phyloP scores from a whole-genome alignment of 2,888 invertebrate species.

The Cryptophagus acutangulus region DNA sequence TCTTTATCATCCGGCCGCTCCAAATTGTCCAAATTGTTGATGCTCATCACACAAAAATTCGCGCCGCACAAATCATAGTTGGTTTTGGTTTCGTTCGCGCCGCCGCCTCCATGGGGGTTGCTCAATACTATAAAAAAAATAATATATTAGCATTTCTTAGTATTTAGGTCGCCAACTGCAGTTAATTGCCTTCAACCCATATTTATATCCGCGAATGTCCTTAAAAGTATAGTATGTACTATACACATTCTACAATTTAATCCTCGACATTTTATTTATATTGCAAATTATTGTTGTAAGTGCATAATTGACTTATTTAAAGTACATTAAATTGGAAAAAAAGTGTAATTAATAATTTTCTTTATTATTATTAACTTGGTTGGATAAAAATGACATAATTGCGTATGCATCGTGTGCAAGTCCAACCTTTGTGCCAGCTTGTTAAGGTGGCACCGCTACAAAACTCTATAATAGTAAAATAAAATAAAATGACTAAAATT shows the following conservation, averaged over 20 bases:
- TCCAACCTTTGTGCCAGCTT: too few species aligned
- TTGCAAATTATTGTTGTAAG: background rate
- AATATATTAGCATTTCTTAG: background rate
- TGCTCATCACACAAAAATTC: slow-evolving; percentile 73
- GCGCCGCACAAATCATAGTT: slow-evolving; percentile 66
- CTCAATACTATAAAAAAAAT: slow-evolving; percentile 59
- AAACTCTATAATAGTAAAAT: too few species aligned
- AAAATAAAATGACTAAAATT: too few species aligned
- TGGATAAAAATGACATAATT: too few species aligned
- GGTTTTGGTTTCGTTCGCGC: slow-evolving; percentile 47
- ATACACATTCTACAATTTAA: background rate
- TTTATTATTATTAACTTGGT: too few species aligned
- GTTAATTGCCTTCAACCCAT: slow-evolving; percentile 1
- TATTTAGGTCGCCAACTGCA: slow-evolving; percentile 1
- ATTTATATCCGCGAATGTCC: slow-evolving; percentile 1
- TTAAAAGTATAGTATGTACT: background rate
- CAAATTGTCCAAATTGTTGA: slow-evolving; percentile 64
- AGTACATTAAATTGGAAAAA: too few species aligned
- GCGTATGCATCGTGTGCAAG: too few species aligned
- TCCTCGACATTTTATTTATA: slow-evolving; percentile 1
- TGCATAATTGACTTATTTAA: too few species aligned
- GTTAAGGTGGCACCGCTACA: too few species aligned
- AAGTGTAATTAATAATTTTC: too few species aligned
- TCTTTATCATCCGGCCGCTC: slow-evolving; percentile 77
- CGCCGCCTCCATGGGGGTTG: slow-evolving; percentile 61